These are phyloP conservation scores for Myripristis murdjan DNA, from an alignment of 2,797 vertebrate genomes.

Conservation along the genomic window DNA sequence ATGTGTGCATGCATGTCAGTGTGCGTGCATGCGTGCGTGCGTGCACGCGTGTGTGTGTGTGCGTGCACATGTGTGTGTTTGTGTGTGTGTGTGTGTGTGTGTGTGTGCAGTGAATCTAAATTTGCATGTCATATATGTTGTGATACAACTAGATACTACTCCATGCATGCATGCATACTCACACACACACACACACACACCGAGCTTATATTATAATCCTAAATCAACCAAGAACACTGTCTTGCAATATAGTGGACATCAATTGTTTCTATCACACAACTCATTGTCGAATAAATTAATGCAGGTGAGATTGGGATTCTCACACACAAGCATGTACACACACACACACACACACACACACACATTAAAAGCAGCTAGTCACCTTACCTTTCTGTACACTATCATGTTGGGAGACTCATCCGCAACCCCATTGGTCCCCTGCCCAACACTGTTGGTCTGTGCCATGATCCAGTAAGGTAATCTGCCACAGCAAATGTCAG, in stretches of 20 bases:
- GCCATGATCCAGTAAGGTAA: conserved; percentile 90
- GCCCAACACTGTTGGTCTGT: conserved; percentile 94
- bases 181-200: background rate
- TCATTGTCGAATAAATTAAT: conserved; percentile 62
- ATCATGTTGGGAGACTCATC: conserved; percentile 98
- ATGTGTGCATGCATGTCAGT: conserved; percentile 17
- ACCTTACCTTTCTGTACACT: conserved; percentile 97
- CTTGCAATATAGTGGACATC: conserved; percentile 7
- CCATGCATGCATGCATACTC: no score
- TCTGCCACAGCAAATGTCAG: conserved; percentile 79
- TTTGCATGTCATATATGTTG: conserved; percentile 32
- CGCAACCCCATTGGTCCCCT: conserved; percentile 94
- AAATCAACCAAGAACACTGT: conserved; percentile 54
- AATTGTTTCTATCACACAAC: conserved; percentile 51
- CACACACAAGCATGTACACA: conserved; percentile 4
- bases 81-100: background rate
- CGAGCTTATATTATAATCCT: conserved; percentile 35
- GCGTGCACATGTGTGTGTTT: background rate
- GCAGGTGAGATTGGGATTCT: conserved; percentile 15
- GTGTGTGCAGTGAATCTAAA: conserved; percentile 1
- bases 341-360: conserved; percentile 36
- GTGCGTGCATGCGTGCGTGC: background rate
- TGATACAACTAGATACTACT: conserved; percentile 1
- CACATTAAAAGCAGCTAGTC: conserved; percentile 68
- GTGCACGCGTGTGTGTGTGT: conserved; percentile 21